Base-by-base conservation (phyloP, 2,113 vertebrate species). In the Atractosteus spatula region DNA sequence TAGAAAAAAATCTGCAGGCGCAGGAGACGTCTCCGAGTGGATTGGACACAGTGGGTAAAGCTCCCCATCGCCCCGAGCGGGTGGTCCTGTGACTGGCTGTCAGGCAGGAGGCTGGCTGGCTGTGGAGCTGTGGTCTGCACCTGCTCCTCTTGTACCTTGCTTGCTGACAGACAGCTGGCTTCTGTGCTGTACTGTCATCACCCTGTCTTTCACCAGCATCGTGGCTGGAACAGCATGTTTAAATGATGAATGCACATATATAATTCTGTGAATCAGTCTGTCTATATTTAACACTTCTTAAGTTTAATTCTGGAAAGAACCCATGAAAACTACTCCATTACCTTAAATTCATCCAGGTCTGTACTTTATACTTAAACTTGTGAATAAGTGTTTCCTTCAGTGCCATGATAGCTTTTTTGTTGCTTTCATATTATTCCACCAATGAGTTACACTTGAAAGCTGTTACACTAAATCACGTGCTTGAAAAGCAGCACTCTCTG, bases 91-190 rank as follows among this genome's bases (percentile, higher is more conserved):
- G 62, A 4, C 62, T 64, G 62, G 4, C 41, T 64, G 86, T 45
- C 77, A 47, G n/a, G 78, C 79, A 73, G 71, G 47, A 76, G 78
- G 66, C 70, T 59, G 78, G 17, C 51, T 70, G 54, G 74, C 72
- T 80, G 78, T 80, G 42, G 64, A 10, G 62, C 13, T n/a, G 12
- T 16, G 42, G 64, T n/a, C 54, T 57, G 62, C 74, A 75, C 68
- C 74, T 75, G 74, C 66, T 71, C 41, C 13, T 55, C 2, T 43
- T 66, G 55, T 43, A 43, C 54, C 63, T 66, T n/a, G 8, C 55
- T 12, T 62, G 45, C 68, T 55, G 51, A n/a, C 68, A 44, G 62
- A 29, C n/a, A 45, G 62, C 42, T 29, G 29, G 8, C 74, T 71
- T 56, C 63, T 43, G 43, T 51, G 29, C 42, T 5, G 41, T 29